A percentile compares a stretch with the other conserved stretches of the same genome.
Conservation (phyloP, 1,140 invertebrate genomes). For the Andrena cerasifolii region DNA sequence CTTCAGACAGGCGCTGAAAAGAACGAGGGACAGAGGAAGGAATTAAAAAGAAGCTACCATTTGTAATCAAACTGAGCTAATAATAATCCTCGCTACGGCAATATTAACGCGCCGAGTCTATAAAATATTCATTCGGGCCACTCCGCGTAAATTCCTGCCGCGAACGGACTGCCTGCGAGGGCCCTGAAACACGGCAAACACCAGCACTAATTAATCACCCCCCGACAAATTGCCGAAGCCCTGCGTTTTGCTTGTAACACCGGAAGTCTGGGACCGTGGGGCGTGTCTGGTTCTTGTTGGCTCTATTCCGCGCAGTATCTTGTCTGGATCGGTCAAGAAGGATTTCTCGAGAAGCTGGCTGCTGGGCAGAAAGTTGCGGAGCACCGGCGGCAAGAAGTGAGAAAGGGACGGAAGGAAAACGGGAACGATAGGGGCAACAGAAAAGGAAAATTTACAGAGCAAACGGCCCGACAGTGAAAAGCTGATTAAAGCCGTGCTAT, state of each 20-base stretch:
- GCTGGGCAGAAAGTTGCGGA: neutral
- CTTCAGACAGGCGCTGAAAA: too few relatives aligned
- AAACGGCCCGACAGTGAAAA: neutral
- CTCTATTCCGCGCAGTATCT: slow-evolving; percentile 50
- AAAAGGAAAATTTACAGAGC: neutral
- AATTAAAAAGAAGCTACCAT: neutral
- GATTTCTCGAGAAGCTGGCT: slow-evolving; percentile 31
- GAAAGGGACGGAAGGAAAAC: neutral
- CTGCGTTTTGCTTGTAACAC: slow-evolving; percentile 52
- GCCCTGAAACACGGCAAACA: slow-evolving; percentile 28
- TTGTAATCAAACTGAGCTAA: neutral
- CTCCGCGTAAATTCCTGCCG: slow-evolving; percentile 29
- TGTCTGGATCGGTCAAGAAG: slow-evolving; percentile 60
- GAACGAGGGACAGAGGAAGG: neutral
- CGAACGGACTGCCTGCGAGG: neutral
- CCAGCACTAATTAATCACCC: slow-evolving; percentile 71
- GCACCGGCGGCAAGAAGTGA: neutral
- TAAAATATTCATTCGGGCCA: slow-evolving; percentile 37
- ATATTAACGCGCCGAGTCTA: slow-evolving; percentile 3
- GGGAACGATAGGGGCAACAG: neutral
- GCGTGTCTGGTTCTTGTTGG: slow-evolving; percentile 60
- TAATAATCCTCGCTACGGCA: neutral
- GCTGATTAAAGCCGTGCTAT: neutral
- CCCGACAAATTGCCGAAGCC: slow-evolving; percentile 72
- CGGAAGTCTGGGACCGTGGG: slow-evolving; percentile 37